Base-by-base conservation (phyloP, 2,113 vertebrate genomes). In the Ailurus styani region DNA sequence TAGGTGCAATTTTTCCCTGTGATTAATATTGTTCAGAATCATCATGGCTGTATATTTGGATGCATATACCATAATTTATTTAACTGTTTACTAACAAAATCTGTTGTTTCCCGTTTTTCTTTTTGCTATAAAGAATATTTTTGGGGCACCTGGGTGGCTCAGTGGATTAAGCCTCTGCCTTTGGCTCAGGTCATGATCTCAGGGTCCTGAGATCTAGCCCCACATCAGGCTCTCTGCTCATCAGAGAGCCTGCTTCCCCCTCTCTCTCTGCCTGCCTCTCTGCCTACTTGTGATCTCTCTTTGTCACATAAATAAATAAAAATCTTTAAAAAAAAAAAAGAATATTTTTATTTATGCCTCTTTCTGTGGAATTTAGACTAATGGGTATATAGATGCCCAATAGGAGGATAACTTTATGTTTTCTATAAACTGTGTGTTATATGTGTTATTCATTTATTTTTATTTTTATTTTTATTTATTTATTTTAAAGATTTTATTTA, bases 21-120 rank as follows among this genome's bases (percentile, higher is more conserved):
- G 37, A 72, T 64, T 92, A 66, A 25, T 96, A 86, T 47, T 96
- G n/a, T 93, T 93, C 31, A 78, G 13, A 96, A 96, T 85, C 37
- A 42, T 64, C 8, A 50, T 75, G n/a, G 12, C 47, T 97, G 0
- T n/a, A 57, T 96, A 72, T 85, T 94, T 96, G 54, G 60, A 83
- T 93, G 42, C 66, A 55, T 9, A 37, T 14, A 47, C 13, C 6
- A 31, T 82, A 72, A 92, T 93, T 64, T 91, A 72, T 88, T 75
- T 94, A 57, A 42, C 40, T 70, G 3, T 84, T 87, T 93, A 42
- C 68, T 54, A 84, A 54, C 23, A 64, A 47, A 78, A 40, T 72
- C 57, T 87, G 6, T 73, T 90, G 4, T 64, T 88, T 77, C 5
- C 18, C 52, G 79, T 82, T 84, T 93, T 47, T 57, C 37, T 66